A percentile compares a stretch with the other conserved stretches of the same genome.
Evolutionary conservation across 2,888 invertebrate genomes (phyloP).

Genomic region (Agrochola lychnidis): DNA sequence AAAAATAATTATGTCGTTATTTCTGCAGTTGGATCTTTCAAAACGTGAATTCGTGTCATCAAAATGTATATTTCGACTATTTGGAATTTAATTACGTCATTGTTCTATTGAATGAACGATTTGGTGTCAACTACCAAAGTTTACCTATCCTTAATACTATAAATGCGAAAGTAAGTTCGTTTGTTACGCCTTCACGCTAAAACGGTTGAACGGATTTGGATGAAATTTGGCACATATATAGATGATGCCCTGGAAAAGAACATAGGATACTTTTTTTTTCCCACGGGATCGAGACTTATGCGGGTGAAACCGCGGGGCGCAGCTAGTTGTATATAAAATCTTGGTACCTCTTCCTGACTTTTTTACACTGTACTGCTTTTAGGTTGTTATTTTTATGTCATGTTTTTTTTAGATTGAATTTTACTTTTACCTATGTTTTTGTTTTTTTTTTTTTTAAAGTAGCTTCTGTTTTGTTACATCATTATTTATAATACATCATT

Average conservation of each 20-base stretch:
- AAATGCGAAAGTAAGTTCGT: too few species aligned
- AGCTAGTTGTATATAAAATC: background rate
- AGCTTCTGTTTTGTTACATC: too few species aligned
- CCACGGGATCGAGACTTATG: too few species aligned
- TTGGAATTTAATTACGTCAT: background rate
- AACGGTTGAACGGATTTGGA: too few species aligned
- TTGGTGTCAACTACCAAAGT: background rate
- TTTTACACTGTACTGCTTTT: too few species aligned
- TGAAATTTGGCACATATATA: too few species aligned
- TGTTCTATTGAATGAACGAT: background rate
- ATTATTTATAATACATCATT: background rate
- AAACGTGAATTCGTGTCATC: background rate
- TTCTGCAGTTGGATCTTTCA: background rate
- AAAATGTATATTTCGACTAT: background rate
- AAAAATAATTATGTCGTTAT: background rate
- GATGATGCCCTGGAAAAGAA: too few species aligned
- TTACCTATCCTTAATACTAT: too few species aligned
- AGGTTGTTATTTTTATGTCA: background rate
- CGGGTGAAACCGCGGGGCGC: too few species aligned
- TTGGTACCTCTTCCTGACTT: background rate
- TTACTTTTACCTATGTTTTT: constrained; percentile 4
- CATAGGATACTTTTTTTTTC: too few species aligned
- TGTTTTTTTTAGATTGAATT: background rate
- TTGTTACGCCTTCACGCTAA: too few species aligned
- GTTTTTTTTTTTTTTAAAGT: background rate